These are phyloP conservation scores for Palythoa grandis DNA, from an alignment of 92 coral and sea anemone genomes.

Conservation along the genomic window DNA sequence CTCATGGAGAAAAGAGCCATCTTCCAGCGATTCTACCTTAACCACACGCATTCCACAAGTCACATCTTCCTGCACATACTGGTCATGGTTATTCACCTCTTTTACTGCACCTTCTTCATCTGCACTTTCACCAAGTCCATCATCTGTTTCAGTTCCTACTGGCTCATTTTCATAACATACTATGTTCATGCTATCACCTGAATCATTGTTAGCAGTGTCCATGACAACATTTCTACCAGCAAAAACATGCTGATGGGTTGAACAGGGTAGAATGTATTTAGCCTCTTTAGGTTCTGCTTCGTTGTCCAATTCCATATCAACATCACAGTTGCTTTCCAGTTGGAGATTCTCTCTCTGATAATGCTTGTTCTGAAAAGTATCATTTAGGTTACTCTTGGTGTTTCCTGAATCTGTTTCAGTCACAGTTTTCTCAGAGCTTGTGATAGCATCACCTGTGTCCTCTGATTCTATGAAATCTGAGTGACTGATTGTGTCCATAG, in stretches of 20 bases:
- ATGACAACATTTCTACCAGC: not conserved
- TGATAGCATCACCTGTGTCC: not conserved
- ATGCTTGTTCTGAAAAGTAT: not conserved
- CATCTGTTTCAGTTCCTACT: not conserved
- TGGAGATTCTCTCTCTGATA: not conserved
- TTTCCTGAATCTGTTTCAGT: not conserved
- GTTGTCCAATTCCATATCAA: constrained; percentile 21
- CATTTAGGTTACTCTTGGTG: not conserved
- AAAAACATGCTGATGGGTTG: not conserved
- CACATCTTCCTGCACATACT: not conserved
- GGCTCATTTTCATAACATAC: not conserved
- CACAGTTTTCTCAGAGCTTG: not conserved
- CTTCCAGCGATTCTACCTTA: constrained; percentile 18
- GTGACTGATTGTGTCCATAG: not conserved
- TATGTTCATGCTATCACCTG: not conserved
- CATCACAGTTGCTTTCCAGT: not conserved
- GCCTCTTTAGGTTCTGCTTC: constrained; percentile 5
- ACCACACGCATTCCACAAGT: constrained; percentile 10
- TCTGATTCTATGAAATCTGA: constrained; percentile 8
- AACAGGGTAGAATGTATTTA: not conserved
- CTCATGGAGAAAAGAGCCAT: not conserved
- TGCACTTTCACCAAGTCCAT: not conserved
- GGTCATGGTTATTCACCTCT: not conserved
- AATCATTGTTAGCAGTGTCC: not conserved
- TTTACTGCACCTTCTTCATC: not conserved